Conservation (phyloP, 2,888 invertebrate species). For the Pammene aurita region DNA sequence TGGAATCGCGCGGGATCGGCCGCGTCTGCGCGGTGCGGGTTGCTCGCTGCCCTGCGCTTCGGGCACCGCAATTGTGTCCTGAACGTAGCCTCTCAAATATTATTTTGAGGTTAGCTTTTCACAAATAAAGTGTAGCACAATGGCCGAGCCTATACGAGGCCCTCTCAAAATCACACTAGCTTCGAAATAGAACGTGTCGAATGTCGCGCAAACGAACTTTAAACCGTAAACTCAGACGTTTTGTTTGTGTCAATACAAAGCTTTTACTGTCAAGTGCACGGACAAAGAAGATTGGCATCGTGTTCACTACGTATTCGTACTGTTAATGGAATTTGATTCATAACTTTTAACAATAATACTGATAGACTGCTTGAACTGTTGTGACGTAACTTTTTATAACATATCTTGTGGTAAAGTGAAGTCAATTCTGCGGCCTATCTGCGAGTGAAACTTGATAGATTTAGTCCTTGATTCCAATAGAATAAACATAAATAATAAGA, state of each 20-base stretch:
- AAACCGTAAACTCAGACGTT: conserved; percentile 77
- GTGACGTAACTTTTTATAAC: conserved; percentile 62
- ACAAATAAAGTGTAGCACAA: conserved; percentile 57
- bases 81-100: conserved; percentile 78
- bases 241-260: conserved; percentile 83
- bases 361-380: conserved; percentile 61
- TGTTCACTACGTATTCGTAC: conserved; percentile 59
- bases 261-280: conserved; percentile 81
- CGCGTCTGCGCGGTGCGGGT: conserved; percentile 47
- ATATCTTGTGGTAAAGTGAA: conserved; percentile 70
- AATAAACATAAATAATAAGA: conserved; percentile 49
- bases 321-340: conserved; percentile 60
- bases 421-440: conserved; percentile 74
- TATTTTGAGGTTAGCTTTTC: conserved; percentile 80
- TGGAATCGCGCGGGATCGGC: conserved; percentile 47
- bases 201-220: conserved; percentile 80
- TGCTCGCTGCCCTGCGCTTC: conserved; percentile 64
- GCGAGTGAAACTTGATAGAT: conserved; percentile 60
- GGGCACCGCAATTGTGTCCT: conserved; percentile 72
- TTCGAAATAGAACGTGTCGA: conserved; percentile 66
- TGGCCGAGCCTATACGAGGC: conserved; percentile 60
- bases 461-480: conserved; percentile 56
- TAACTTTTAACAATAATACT: conserved; percentile 61
- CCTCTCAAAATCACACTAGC: conserved; percentile 56
- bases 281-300: conserved; percentile 77